Conservation (phyloP, 30 jellyfish, hydroid and myxozoan genomes). For the Hydractinia symbiolongicarpus region DNA sequence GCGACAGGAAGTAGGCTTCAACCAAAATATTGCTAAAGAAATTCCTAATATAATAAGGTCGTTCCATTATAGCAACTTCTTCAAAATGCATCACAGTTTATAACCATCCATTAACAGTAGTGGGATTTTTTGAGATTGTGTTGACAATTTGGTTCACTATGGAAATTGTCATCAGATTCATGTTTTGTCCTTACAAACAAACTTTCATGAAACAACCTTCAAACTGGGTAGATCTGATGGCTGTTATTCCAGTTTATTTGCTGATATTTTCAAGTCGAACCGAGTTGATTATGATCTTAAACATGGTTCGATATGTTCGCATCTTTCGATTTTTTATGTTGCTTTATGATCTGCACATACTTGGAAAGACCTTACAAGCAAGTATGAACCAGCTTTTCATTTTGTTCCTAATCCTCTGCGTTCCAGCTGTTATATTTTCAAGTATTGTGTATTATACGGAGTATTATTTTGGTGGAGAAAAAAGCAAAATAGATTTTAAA, state of each 20-base stretch:
- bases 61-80: not conserved
- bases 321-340: slow-evolving; percentile 64
- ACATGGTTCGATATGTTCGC: slow-evolving; percentile 77
- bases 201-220: slow-evolving; percentile 35
- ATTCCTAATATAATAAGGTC: too few species aligned
- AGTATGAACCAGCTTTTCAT: slow-evolving; percentile 77
- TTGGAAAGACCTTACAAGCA: slow-evolving; percentile 86
- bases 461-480: slow-evolving; percentile 49
- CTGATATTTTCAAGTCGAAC: slow-evolving; percentile 27
- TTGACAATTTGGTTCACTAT: slow-evolving; percentile 80
- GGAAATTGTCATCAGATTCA: slow-evolving; percentile 49
- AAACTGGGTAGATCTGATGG: slow-evolving; percentile 66
- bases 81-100: not conserved
- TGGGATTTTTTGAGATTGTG: slow-evolving; percentile 34
- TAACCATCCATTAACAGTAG: not conserved
- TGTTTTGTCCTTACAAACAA: slow-evolving; percentile 52
- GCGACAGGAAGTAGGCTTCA: too few species aligned
- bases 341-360: slow-evolving; percentile 71
- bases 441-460: slow-evolving; percentile 70
- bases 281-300: slow-evolving; percentile 42
- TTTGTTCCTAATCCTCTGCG: slow-evolving; percentile 42
- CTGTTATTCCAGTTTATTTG: slow-evolving; percentile 67
- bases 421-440: slow-evolving; percentile 79
- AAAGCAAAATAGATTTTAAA: slow-evolving; percentile 29
- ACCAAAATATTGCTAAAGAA: too few species aligned